Evolutionary conservation across 2,888 invertebrate species (phyloP), one percentile per base, ranked within the genome.

Genomic region (Trichacis sp.): DNA sequence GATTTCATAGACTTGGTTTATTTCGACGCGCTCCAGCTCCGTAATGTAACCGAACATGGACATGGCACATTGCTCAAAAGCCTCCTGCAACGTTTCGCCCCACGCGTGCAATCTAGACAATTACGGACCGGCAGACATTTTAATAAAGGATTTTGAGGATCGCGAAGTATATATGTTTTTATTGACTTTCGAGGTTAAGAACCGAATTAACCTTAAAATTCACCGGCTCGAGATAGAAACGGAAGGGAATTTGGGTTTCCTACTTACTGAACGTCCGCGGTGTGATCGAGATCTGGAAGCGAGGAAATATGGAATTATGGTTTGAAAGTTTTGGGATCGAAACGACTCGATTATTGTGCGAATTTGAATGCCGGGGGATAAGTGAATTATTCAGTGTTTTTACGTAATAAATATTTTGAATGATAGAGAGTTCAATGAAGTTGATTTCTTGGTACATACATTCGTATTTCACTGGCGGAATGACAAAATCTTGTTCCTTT

Each of bases 41-140:
- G 98, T 98, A 95, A 98, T 98, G 84, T 98, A 99, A 0, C 92
- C 96, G 86, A 95, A 99, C 98, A 99, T 98, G 1, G 96, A 94
- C 83, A 95, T 90, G 5, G 94, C 97, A 77, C 94, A 94, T 86
- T 97, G 97, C 82, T 98, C 97, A 85, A 96, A 98, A 0, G 97
- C 92, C 86, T 98, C 97, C 78, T 90, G 87, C 51, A 98, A 80
- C 49, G 88, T 90, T 62, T 91, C 88, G 19, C 98, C 98, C 98
- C 98, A 98, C 54, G 95, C 89, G 83, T 97, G 97, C 66, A 97
- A 85, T 83, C 95, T 95, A 84, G 1, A 33, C 53, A 49, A 48
- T 18, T 42, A 2, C 11, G 18, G 29, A 33, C n/a, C n/a, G n/a
- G n/a, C n/a, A n/a, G n/a, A n/a, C n/a, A n/a, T n/a, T n/a, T n/a